Base-by-base conservation (phyloP, 2,888 invertebrate genomes). In the Crocallis elinguaria region DNA sequence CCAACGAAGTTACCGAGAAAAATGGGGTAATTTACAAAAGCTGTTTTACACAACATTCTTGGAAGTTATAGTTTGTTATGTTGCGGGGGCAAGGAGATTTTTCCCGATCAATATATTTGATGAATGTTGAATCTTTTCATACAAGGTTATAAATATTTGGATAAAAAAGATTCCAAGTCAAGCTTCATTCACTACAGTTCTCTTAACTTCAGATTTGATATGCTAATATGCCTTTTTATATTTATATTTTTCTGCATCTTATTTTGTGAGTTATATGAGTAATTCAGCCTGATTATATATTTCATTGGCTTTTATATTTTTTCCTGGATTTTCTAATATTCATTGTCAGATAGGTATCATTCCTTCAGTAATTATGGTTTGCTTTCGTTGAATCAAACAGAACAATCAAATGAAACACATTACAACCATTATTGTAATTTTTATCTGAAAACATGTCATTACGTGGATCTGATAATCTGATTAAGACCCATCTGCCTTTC, bases 401-500 rank as follows among this genome's bases (percentile, higher is more conserved):
- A n/a, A n/a, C n/a, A n/a, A n/a, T n/a, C n/a, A n/a, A n/a, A n/a
- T n/a, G n/a, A n/a, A n/a, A n/a, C n/a, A n/a, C n/a, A n/a, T n/a
- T n/a, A n/a, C n/a, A n/a, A n/a, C n/a, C n/a, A n/a, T n/a, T n/a
- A n/a, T n/a, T 23, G 7, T 8, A 23, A 23, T 9, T 25, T n/a
- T 25, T 25, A 1, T n/a, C 3, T 4, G n/a, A 25, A 25, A 3
- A 7, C 9, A 1, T 25, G 25, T n/a, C n/a, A 9, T 25, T 4
- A 8, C 8, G 9, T 7, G 25, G 25, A 25, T 25, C 25, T 25
- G 9, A 25, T 7, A 1, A 23, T 8, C 23, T 1, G 1, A 76
- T 82, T 85, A 80, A 80, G 77, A 69, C 69, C 73, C 86, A 87
- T 84, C 82, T 86, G 84, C 75, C 75, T 79, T 84, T 85, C 79